These are phyloP conservation scores for Chionis minor DNA, from an alignment of 2,113 vertebrate species.

Conservation along the genomic window DNA sequence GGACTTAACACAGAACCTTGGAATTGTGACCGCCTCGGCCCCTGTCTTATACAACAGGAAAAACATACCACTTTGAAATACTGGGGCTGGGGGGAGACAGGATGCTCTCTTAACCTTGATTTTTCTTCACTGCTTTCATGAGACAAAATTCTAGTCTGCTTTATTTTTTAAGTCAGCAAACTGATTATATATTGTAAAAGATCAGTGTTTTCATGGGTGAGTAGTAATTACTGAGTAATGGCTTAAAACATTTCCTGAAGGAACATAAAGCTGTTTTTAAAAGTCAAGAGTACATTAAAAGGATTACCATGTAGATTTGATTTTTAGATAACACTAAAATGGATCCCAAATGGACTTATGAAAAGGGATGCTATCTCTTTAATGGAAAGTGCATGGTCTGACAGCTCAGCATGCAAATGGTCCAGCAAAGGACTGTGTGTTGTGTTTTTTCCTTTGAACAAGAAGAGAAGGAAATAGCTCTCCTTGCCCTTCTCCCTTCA, in stretches of 20 bases:
- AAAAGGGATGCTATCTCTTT: conserved; percentile 93
- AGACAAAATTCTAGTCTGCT: conserved; percentile 51
- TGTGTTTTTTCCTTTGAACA: conserved; percentile 63
- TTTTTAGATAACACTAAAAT: conserved; percentile 92
- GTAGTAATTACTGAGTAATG: conserved; percentile 83
- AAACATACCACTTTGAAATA: neutral
- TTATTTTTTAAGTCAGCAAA: conserved; percentile 64
- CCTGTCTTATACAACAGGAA: neutral
- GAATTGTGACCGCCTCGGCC: neutral
- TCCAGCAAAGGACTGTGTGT: conserved; percentile 75
- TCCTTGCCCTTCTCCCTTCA: conserved; percentile 64
- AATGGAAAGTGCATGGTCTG: conserved; percentile 92
- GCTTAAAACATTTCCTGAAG: conserved; percentile 86
- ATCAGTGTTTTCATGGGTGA: conserved; percentile 80
- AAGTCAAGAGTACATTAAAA: conserved; percentile 90
- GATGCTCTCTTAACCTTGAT: conserved; percentile 44
- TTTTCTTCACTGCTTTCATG: conserved; percentile 15
- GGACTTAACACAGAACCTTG: neutral
- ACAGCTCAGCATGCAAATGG: conserved; percentile 86
- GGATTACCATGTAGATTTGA: conserved; percentile 90
- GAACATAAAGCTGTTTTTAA: conserved; percentile 78
- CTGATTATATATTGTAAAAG: conserved; percentile 73
- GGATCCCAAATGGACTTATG: conserved; percentile 91
- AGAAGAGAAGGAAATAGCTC: conserved; percentile 64
- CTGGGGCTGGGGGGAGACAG: neutral